Evolutionary conservation across 1,140 invertebrate species (phyloP).

Genomic region (Alviniconcha marisindica): DNA sequence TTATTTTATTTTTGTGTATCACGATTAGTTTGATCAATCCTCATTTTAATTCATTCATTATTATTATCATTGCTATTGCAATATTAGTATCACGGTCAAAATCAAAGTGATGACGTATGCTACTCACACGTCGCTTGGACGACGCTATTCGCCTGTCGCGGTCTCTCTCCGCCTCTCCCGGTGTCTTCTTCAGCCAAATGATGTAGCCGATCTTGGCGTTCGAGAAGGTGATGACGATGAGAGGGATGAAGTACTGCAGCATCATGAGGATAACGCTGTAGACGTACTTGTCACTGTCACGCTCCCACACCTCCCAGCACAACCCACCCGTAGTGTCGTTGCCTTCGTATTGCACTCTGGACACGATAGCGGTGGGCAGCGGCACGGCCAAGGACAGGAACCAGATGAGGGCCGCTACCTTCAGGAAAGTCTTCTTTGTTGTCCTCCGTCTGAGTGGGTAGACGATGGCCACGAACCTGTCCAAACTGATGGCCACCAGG

Average conservation of each 20-base stretch:
- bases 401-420: constrained; percentile 87
- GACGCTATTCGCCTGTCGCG: constrained; percentile 88
- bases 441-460: constrained; percentile 89
- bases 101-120: not conserved
- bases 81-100: too few species aligned
- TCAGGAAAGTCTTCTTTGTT: constrained; percentile 82
- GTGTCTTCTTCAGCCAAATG: constrained; percentile 91
- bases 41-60: too few species aligned
- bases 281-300: constrained; percentile 75
- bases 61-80: too few species aligned
- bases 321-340: constrained; percentile 45
- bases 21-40: too few species aligned
- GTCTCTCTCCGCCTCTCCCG: constrained; percentile 89
- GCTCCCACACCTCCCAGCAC: constrained; percentile 57
- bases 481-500: constrained; percentile 95
- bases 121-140: constrained; percentile 91
- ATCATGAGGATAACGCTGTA: constrained; percentile 88
- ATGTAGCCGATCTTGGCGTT: constrained; percentile 90
- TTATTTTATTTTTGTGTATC: too few species aligned
- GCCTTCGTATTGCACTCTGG: constrained; percentile 44
- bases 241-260: constrained; percentile 90
- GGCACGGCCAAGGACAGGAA: constrained; percentile 75
- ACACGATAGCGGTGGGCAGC: constrained; percentile 62
- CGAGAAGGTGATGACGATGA: constrained; percentile 88
- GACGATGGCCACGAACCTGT: constrained; percentile 97